A percentile compares a stretch with the other conserved stretches of the same genome.
These are phyloP conservation scores for Hypolimnas misippus DNA, from an alignment of 2,888 invertebrate species.

Conservation along the genomic window DNA sequence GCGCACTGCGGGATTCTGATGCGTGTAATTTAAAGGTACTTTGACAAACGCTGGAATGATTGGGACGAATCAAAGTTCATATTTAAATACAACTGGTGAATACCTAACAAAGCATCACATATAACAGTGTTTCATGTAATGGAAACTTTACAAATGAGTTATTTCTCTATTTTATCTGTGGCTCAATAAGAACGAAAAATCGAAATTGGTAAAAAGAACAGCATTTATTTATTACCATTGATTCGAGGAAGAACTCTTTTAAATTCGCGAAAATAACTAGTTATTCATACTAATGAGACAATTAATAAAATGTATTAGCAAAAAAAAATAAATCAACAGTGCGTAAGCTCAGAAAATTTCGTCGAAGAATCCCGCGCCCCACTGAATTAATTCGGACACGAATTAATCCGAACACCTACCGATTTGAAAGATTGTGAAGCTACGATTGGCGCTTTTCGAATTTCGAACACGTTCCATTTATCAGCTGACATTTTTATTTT, in stretches of 20 bases:
- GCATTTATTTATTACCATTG: no score
- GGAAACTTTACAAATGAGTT: no score
- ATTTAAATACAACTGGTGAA: no score
- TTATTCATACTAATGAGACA: no score
- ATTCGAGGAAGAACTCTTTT: no score
- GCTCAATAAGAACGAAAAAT: no score
- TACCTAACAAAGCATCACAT: not conserved
- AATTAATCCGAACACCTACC: conserved; percentile 61
- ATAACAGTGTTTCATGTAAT: not conserved
- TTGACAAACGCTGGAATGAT: not conserved
- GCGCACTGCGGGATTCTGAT: conserved; percentile 33
- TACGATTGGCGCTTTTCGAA: conserved; percentile 49
- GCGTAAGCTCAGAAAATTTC: not conserved
- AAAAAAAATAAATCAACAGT: not conserved
- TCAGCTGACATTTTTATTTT: conserved; percentile 44
- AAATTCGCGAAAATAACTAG: no score
- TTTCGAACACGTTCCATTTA: conserved; percentile 48
- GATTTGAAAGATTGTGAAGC: conserved; percentile 49
- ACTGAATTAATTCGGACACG: conserved; percentile 62
- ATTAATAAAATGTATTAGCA: no score
- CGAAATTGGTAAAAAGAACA: no score
- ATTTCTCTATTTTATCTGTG: no score
- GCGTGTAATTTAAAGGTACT: not conserved
- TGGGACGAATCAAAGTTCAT: not conserved
- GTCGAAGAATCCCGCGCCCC: conserved; percentile 49